These are phyloP conservation scores for Ennomos erosarius DNA, from an alignment of 2,888 invertebrate genomes.

Conservation along the genomic window DNA sequence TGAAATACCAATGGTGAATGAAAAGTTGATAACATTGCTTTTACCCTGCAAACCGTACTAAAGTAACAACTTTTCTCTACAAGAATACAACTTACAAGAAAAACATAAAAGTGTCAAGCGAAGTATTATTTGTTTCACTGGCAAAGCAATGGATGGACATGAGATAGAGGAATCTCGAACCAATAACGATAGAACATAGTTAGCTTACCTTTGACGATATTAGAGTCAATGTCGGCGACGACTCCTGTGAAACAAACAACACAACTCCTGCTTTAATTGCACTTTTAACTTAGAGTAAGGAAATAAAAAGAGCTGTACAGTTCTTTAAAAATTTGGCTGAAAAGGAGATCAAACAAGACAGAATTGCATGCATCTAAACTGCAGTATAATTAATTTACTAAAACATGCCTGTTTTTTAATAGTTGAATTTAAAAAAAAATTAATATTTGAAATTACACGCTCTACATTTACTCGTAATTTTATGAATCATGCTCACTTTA, in stretches of 20 bases:
- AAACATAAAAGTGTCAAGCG: conserved; percentile 46
- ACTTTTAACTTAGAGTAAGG: conserved; percentile 20
- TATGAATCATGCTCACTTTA: conserved; percentile 37
- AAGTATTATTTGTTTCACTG: conserved; percentile 62
- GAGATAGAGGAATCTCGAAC: conserved; percentile 42
- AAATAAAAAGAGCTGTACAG: conserved; percentile 8
- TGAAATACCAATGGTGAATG: conserved; percentile 40
- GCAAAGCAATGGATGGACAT: conserved; percentile 60
- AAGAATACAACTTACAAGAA: not conserved
- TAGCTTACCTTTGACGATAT: conserved; percentile 91
- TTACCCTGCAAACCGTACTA: conserved; percentile 35
- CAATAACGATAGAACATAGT: conserved; percentile 3
- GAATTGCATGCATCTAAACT: too few relatives aligned
- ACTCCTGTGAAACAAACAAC: conserved; percentile 89
- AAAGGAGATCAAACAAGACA: too few relatives aligned
- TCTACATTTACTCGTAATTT: conserved; percentile 16
- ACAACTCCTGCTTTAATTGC: conserved; percentile 71
- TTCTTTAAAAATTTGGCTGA: not conserved
- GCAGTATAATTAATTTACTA: too few relatives aligned
- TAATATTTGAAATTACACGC: too few relatives aligned
- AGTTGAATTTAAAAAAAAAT: too few relatives aligned
- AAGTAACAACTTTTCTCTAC: conserved; percentile 9
- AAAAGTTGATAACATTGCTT: conserved; percentile 42
- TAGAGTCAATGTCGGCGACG: conserved; percentile 91
- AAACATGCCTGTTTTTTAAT: too few relatives aligned